Conservation (phyloP, 92 coral and sea anemone genomes). For the Scolanthus callimorphus region DNA sequence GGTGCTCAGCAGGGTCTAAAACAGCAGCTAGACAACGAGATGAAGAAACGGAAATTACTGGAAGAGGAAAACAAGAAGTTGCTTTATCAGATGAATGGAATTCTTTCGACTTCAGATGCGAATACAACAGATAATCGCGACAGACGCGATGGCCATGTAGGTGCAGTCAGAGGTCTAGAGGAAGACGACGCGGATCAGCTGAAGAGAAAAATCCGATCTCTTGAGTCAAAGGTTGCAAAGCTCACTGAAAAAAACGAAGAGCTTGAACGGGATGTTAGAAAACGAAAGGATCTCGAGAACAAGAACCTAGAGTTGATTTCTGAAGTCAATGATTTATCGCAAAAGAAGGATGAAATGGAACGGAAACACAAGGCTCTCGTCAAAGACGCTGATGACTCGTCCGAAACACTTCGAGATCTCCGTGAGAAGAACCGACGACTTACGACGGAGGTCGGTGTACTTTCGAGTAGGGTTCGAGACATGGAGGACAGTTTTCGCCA, state of each 20-base stretch:
- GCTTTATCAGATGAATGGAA: constrained; percentile 62
- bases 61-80: constrained; percentile 87
- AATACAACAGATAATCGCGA: constrained; percentile 4
- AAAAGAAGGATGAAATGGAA: constrained; percentile 54
- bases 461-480: constrained; percentile 61
- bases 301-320: constrained; percentile 58
- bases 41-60: constrained; percentile 51
- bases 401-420: constrained; percentile 43
- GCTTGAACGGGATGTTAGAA: constrained; percentile 50
- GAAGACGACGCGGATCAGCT: neutral
- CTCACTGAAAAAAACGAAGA: constrained; percentile 45
- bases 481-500: constrained; percentile 75
- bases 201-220: constrained; percentile 28
- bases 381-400: constrained; percentile 51
- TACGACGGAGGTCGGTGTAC: constrained; percentile 48
- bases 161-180: neutral
- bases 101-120: constrained; percentile 47
- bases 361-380: constrained; percentile 66
- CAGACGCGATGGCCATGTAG: neutral
- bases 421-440: constrained; percentile 62
- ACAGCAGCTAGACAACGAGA: constrained; percentile 49
- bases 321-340: constrained; percentile 55
- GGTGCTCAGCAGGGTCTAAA: neutral
- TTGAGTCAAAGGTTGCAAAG: constrained; percentile 44
- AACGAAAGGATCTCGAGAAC: constrained; percentile 53